Evolutionary conservation across 2,113 vertebrate species (phyloP).

Genomic region (Plecturocebus donacophilus): DNA sequence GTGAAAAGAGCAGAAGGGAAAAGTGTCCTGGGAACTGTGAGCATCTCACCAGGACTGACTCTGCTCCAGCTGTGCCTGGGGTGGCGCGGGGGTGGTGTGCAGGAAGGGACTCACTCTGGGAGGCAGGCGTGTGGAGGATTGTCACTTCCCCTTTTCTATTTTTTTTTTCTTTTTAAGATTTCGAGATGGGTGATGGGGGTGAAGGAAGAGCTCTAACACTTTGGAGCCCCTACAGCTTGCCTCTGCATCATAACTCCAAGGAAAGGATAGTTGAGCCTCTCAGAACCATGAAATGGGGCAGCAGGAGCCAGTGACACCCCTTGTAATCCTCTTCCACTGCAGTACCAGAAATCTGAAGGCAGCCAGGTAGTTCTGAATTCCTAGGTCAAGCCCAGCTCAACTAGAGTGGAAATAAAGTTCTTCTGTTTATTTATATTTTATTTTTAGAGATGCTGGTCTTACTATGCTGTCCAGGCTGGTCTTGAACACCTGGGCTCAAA

Average conservation of each 20-base stretch:
- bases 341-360: not conserved
- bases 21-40: not conserved
- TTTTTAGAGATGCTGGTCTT: too few relatives aligned
- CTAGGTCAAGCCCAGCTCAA: not conserved
- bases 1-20: not conserved
- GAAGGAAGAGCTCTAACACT: not conserved
- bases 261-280: not conserved
- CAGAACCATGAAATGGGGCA: not conserved
- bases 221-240: not conserved
- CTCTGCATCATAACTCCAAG: not conserved
- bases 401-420: not conserved
- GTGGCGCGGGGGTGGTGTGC: fast-evolving
- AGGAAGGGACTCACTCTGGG: not conserved
- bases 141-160: not conserved
- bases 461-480: too few relatives aligned
- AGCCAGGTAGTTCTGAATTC: not conserved
- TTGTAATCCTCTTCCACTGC: not conserved
- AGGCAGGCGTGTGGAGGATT: not conserved
- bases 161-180: not conserved
- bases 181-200: not conserved
- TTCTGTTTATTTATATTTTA: not conserved
- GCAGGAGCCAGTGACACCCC: not conserved
- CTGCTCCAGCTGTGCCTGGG: not conserved
- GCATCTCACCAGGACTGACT: not conserved
- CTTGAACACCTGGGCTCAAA: too few relatives aligned